Evolutionary conservation across 2,888 invertebrate genomes (phyloP).

Genomic region (Rotaria magnacalcarata): DNA sequence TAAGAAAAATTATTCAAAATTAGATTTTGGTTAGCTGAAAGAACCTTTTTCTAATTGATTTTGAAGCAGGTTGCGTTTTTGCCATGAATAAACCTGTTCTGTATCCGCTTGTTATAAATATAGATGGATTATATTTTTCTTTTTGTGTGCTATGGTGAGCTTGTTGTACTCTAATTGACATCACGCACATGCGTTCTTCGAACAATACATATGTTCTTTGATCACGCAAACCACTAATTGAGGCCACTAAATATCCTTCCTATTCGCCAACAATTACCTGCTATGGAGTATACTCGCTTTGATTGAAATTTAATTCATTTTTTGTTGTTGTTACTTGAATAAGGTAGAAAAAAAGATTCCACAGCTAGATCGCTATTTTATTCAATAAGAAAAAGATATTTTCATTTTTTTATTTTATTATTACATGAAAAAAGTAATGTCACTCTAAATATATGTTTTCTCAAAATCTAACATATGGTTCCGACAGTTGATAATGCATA

Average conservation of each 20-base stretch:
- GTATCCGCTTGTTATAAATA: background rate
- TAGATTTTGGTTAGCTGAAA: too few relatives aligned
- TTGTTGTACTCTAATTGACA: background rate
- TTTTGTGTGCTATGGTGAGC: background rate
- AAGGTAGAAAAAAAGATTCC: background rate
- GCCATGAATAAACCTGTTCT: background rate
- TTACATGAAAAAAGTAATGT: background rate
- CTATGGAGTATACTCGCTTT: background rate
- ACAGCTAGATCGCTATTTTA: background rate
- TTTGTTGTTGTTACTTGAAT: background rate
- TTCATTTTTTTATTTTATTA: background rate
- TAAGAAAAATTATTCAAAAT: too few relatives aligned
- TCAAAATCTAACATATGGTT: background rate
- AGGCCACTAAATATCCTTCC: slow-evolving; percentile 6
- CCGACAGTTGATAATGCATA: background rate
- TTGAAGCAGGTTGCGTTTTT: background rate
- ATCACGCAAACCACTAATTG: slow-evolving; percentile 22
- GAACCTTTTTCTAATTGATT: background rate
- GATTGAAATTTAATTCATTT: background rate
- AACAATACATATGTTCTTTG: slow-evolving; percentile 10
- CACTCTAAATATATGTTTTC: background rate
- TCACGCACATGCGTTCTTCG: background rate
- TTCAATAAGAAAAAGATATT: background rate
- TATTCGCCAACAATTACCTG: background rate
- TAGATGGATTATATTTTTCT: background rate